Evolutionary conservation across 53 echinoderm and acorn worm genomes (phyloP), one percentile per base, ranked within the genome.

Genomic region (Arbacia lixula): DNA sequence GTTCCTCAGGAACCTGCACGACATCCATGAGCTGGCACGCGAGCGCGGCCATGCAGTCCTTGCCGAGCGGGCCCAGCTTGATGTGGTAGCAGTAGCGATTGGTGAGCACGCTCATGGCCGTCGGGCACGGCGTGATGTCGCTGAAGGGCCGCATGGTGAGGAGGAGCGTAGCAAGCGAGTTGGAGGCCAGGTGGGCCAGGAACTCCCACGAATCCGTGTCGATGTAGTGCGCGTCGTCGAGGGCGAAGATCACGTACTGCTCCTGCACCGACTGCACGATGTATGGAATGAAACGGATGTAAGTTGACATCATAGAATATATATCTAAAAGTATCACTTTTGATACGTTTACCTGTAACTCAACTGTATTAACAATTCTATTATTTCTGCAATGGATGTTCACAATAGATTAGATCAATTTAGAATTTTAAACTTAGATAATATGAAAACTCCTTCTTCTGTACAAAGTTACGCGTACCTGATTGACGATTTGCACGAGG

Each of bases 171-270:
- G 94, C 94, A 3, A 90, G 89, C 6, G 92, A 92, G 67, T 90
- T 90, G 32, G 90, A 83, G 27, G 94, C 88, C 6, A 99, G 86
- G 66, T 99, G 92, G 17, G 85, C 84, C 33, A 99, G 85, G 84
- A 99, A 99, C 17, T 94, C 94, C 99, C 99, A 99, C 1, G 99
- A 99, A 21, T 99, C 91, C 21, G 66, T 86, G 69, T 99, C 99
- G 61, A 99, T 99, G 79, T 68, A 99, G 41, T 99, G 99, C 27
- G 92, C 94, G 54, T 99, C 99, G 71, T 99, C 99, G 22, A 99
- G 87, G 30, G 91, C 92, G 46, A 99, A 94, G 29, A 99, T 86
- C 21, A 99, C 87, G 49, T 85, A 80, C 56, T 94, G 86, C 16
- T 87, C 71, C 19, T 75, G 25, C 11, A 89, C 87, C 50, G 95